Percentiles rank a stretch among this genome's conserved stretches.
Conservation (phyloP, 2,113 vertebrate species). For the Ceuthmochares aereus region DNA sequence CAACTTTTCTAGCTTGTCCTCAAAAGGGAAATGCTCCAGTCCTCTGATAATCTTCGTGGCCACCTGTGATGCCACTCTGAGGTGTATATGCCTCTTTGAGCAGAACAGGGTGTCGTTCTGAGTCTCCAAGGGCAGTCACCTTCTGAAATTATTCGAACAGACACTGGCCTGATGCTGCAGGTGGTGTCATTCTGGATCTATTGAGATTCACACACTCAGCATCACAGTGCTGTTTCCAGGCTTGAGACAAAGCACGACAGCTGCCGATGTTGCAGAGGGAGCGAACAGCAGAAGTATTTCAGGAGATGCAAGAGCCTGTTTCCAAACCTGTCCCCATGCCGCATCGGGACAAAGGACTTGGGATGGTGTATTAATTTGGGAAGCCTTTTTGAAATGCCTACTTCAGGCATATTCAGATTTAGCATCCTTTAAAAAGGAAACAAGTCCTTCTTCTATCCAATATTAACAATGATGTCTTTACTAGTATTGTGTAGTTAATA, state of each 20-base stretch:
- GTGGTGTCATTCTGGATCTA: not conserved
- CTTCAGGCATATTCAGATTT: not conserved
- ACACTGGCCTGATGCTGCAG: not conserved
- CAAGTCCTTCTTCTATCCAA: not conserved
- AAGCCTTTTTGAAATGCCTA: not conserved
- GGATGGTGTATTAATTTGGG: not conserved
- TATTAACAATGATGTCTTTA: not conserved
- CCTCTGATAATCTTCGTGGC: too few species aligned
- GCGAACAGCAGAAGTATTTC: fast-evolving
- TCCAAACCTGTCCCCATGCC: not conserved
- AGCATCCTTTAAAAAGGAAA: not conserved
- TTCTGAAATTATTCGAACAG: fast-evolving
- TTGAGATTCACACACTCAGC: too few species aligned
- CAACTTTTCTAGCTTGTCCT: too few species aligned
- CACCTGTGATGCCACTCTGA: too few species aligned
- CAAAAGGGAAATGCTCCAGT: too few species aligned
- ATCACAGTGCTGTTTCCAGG: not conserved
- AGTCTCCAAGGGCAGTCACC: too few species aligned
- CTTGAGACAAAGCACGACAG: not conserved
- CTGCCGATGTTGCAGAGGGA: not conserved
- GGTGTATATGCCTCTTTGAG: not conserved
- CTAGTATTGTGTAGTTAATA: not conserved
- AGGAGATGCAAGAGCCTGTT: not conserved
- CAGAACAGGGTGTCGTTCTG: not conserved
- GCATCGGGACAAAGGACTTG: not conserved